Percentiles rank a stretch among this genome's conserved stretches.
These are phyloP conservation scores for Saxidomus purpurata DNA, from an alignment of 1,140 invertebrate genomes.

Conservation along the genomic window DNA sequence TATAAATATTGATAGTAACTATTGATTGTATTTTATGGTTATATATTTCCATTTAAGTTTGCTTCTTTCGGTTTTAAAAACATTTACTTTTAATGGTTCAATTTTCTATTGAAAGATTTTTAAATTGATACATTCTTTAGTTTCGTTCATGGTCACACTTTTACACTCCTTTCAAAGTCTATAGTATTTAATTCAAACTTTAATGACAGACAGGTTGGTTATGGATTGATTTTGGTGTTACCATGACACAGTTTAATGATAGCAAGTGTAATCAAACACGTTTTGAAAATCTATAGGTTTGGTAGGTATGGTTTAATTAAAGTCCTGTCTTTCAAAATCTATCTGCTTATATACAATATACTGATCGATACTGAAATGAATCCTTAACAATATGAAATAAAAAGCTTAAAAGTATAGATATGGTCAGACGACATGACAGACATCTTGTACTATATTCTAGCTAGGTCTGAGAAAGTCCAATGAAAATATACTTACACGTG, in stretches of 20 bases:
- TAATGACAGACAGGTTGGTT: background rate
- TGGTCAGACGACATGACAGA: no score
- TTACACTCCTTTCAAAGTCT: background rate
- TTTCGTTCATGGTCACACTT: background rate
- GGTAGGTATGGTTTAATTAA: no score
- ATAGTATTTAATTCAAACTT: background rate
- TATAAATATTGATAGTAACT: conserved; percentile 4
- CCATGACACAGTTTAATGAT: background rate
- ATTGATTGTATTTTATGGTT: background rate
- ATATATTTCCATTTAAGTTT: background rate
- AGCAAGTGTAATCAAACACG: no score
- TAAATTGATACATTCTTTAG: conserved; percentile 8
- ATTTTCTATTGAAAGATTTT: background rate
- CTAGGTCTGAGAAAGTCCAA: no score
- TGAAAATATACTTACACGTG: no score
- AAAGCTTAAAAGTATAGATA: no score
- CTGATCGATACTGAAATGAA: no score
- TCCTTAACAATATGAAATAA: no score
- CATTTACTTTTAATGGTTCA: conserved; percentile 17
- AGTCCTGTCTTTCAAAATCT: no score
- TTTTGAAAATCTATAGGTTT: no score
- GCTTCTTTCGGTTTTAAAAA: background rate
- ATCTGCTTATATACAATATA: no score
- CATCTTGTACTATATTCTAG: no score
- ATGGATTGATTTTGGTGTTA: background rate